phyloP scores from a whole-genome alignment of 2,113 vertebrate species.

The mouse (Mus musculus) region DNA sequence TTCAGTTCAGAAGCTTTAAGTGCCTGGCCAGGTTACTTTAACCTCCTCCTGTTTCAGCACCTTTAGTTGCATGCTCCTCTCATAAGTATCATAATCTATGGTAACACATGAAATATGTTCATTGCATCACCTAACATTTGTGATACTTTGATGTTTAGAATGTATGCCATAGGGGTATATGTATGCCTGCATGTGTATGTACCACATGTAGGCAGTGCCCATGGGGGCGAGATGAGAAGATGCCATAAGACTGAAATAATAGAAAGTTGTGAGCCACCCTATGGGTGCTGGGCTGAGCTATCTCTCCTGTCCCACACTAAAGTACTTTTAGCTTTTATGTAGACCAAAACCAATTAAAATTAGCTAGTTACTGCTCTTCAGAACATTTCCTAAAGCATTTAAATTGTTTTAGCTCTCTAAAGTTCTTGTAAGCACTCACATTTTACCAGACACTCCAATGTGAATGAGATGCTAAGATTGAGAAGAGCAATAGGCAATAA shows the following conservation, averaged over 20 bases:
- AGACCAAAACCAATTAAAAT: conserved; percentile 38
- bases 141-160: background rate
- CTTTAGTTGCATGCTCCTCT: background rate
- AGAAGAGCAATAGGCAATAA: conserved; percentile 3
- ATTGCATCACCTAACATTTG: background rate
- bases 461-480: background rate
- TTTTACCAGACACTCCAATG: conserved; percentile 32
- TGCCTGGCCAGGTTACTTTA: background rate
- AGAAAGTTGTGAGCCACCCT: background rate
- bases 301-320: background rate
- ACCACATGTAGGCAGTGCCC: background rate
- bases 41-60: background rate
- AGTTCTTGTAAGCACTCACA: conserved; percentile 13
- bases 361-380: background rate
- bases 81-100: background rate
- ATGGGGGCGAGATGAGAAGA: background rate
- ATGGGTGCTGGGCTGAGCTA: background rate
- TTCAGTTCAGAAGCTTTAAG: background rate
- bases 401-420: background rate
- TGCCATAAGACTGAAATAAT: background rate
- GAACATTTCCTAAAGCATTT: conserved; percentile 43
- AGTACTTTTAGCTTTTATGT: conserved; percentile 16
- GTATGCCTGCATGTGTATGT: background rate
- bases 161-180: background rate
- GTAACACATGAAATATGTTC: conserved; percentile 4